Evolutionary conservation across 2,888 invertebrate genomes (phyloP).

Genomic region (Pristionchus maxplancki): DNA sequence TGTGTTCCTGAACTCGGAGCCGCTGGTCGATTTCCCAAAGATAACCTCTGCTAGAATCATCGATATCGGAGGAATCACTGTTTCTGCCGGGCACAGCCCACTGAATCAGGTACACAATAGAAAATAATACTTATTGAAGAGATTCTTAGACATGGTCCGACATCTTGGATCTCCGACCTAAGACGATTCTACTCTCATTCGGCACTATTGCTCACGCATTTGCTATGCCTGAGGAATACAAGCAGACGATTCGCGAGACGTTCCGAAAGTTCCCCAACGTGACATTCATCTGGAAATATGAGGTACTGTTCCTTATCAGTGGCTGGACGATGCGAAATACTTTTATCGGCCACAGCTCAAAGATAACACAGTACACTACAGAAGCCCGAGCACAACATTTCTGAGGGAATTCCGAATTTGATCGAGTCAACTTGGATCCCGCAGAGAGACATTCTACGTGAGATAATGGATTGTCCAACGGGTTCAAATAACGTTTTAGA

Average conservation of each 20-base stretch:
- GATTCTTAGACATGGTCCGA: constrained; percentile 34
- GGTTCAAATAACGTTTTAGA: not conserved
- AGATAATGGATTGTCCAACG: not conserved
- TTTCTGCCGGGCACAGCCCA: not conserved
- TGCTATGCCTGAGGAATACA: constrained; percentile 58
- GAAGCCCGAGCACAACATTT: constrained; percentile 24
- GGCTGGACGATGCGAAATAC: not conserved
- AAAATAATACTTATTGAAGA: not conserved
- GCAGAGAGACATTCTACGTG: constrained; percentile 38
- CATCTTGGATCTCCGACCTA: not conserved
- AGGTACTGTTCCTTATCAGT: constrained; percentile 39
- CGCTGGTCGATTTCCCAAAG: constrained; percentile 66
- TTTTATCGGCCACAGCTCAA: not conserved
- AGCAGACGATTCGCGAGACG: constrained; percentile 54
- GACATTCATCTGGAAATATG: constrained; percentile 66
- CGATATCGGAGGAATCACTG: constrained; percentile 64
- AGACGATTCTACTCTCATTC: constrained; percentile 58
- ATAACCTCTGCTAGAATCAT: constrained; percentile 62
- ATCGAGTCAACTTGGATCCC: constrained; percentile 4
- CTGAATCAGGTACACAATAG: not conserved
- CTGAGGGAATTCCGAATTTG: constrained; percentile 14
- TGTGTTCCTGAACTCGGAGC: constrained; percentile 62
- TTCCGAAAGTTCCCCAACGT: constrained; percentile 57
- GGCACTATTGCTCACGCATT: constrained; percentile 61
- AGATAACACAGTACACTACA: not conserved